Percentiles rank a stretch among this genome's conserved stretches.
phyloP scores from a whole-genome alignment of 2,113 vertebrate species.

The Gadus chalcogrammus region DNA sequence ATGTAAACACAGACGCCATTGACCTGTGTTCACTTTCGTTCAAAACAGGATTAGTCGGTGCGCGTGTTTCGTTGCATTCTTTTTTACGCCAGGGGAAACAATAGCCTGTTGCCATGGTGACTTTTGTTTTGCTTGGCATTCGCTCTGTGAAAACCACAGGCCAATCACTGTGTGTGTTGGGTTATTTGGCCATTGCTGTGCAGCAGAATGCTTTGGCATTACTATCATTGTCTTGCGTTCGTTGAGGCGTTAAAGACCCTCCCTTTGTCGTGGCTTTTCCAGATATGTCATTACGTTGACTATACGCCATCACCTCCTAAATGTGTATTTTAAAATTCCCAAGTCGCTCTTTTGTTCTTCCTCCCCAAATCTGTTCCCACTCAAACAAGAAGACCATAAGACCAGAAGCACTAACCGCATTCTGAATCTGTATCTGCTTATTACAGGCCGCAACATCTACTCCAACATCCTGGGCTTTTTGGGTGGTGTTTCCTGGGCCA shows the following conservation, averaged over 20 bases:
- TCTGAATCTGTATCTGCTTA: neutral
- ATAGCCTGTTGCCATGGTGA: conserved; percentile 7
- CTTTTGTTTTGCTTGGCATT: conserved; percentile 30
- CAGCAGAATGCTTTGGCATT: too few species aligned
- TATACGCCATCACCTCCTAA: too few species aligned
- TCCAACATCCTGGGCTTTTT: conserved; percentile 92
- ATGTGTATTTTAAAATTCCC: too few species aligned
- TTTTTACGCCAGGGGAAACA: conserved; percentile 1
- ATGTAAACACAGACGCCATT: conserved; percentile 1
- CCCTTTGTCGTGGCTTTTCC: too few species aligned
- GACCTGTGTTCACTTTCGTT: conserved; percentile 14
- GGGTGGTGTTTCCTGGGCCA: conserved; percentile 90
- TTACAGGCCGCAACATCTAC: conserved; percentile 88
- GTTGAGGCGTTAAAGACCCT: too few species aligned
- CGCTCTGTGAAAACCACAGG: conserved; percentile 10
- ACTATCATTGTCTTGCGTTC: too few species aligned
- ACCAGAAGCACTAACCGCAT: neutral
- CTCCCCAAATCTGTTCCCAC: too few species aligned
- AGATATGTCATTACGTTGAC: too few species aligned
- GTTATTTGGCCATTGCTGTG: neutral
- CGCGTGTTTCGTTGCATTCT: conserved; percentile 7
- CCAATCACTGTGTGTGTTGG: conserved; percentile 5
- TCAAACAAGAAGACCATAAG: too few species aligned
- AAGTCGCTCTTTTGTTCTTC: too few species aligned
- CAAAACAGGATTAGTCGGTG: conserved; percentile 14